These are phyloP conservation scores for Sialis lutaria DNA, from an alignment of 2,888 invertebrate species.

Conservation along the genomic window DNA sequence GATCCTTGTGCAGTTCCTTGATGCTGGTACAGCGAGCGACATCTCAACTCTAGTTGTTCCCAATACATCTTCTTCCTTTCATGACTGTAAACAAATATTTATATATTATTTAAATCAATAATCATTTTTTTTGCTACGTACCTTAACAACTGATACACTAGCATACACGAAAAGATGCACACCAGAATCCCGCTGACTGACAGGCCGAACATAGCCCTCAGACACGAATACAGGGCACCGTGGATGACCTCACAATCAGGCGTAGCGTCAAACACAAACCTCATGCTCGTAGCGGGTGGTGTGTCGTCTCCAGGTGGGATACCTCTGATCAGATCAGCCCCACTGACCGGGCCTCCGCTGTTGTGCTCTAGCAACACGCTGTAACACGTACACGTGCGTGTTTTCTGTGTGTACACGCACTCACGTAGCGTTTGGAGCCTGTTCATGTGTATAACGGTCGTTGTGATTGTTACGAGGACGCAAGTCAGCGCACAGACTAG, in stretches of 20 bases:
- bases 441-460: constrained; percentile 83
- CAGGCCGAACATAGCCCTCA: constrained; percentile 78
- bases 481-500: constrained; percentile 74
- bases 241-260: constrained; percentile 83
- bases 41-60: constrained; percentile 75
- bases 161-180: constrained; percentile 84
- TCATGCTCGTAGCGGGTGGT: constrained; percentile 32
- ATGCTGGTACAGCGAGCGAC: constrained; percentile 58
- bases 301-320: constrained; percentile 35
- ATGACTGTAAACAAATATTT: constrained; percentile 37
- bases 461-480: constrained; percentile 76
- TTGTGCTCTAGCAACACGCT: constrained; percentile 52
- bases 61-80: constrained; percentile 91
- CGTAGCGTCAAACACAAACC: constrained; percentile 72
- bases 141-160: constrained; percentile 75
- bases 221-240: constrained; percentile 73
- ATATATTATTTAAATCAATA: neutral
- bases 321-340: constrained; percentile 76
- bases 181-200: constrained; percentile 80
- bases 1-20: constrained; percentile 26
- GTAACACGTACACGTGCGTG: constrained; percentile 63
- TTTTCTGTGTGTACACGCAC: constrained; percentile 69
- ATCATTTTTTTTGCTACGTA: constrained; percentile 17
- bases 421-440: constrained; percentile 71
- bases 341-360: constrained; percentile 66